phyloP scores from a whole-genome alignment of 2,888 invertebrate genomes.

The Podabrus alpinus region DNA sequence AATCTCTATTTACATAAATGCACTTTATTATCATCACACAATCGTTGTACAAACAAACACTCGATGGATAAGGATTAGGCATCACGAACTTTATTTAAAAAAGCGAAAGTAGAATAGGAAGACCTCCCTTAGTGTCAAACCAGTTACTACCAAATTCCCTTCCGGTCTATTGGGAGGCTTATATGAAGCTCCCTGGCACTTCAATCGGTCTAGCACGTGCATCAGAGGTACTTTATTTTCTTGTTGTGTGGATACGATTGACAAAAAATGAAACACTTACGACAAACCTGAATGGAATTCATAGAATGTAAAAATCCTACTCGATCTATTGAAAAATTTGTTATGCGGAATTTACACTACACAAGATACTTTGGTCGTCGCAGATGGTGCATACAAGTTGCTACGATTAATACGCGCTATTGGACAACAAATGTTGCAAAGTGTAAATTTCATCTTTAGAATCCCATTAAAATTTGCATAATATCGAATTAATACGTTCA shows the following conservation, averaged over 20 bases:
- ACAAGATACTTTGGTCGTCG: neutral
- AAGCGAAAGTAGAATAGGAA: neutral
- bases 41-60: neutral
- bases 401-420: neutral
- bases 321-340: neutral
- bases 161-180: constrained; percentile 1
- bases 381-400: neutral
- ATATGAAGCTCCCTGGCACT: neutral
- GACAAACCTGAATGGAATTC: neutral
- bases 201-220: constrained; percentile 1
- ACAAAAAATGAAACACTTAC: neutral
- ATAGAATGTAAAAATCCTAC: neutral
- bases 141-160: constrained; percentile 26
- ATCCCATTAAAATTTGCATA: neutral
- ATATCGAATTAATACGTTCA: neutral
- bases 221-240: neutral
- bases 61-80: neutral
- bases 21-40: neutral
- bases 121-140: constrained; percentile 25
- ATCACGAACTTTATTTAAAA: neutral
- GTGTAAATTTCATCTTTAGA: neutral
- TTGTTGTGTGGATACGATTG: neutral
- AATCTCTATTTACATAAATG: neutral
- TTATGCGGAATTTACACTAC: neutral
- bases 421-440: neutral